A percentile compares a stretch with the other conserved stretches of the same genome.
Evolutionary conservation across 2,113 vertebrate species (phyloP).

Genomic region (Drymodes brunneopygia): DNA sequence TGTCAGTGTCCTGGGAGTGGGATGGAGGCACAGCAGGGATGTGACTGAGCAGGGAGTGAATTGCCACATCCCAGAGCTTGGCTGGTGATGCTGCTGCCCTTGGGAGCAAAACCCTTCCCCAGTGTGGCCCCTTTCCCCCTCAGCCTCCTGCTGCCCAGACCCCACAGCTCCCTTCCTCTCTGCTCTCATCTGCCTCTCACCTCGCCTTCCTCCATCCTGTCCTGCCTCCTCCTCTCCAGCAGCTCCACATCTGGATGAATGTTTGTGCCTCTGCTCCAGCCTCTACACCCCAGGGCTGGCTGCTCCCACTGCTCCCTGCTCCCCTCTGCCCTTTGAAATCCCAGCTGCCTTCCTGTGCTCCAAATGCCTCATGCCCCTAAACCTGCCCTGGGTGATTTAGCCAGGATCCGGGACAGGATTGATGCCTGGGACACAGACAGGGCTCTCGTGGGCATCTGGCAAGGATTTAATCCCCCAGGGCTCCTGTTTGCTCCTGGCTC

Average conservation of each 20-base stretch:
- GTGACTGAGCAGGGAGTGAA: neutral
- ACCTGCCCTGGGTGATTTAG: neutral
- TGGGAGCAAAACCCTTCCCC: neutral
- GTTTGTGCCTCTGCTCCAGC: neutral
- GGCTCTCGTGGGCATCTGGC: accelerated
- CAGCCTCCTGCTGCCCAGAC: neutral
- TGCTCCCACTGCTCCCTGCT: neutral
- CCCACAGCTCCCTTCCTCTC: neutral
- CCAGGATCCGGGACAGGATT: accelerated
- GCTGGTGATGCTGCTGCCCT: accelerated
- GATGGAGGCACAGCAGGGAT: neutral
- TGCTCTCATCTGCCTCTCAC: neutral
- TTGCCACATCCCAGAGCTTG: neutral
- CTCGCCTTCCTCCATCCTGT: neutral
- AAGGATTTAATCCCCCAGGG: neutral
- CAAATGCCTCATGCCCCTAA: neutral
- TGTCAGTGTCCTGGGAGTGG: accelerated
- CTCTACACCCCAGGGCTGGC: accelerated
- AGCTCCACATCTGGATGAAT: neutral
- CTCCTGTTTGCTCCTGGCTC: neutral
- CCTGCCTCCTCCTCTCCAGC: neutral
- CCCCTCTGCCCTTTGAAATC: neutral
- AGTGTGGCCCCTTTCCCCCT: neutral
- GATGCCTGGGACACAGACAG: neutral
- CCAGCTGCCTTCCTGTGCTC: accelerated